A percentile compares a stretch with the other conserved stretches of the same genome.
phyloP scores from a whole-genome alignment of 2,113 vertebrate genomes.

The Monarcha castaneiventris region DNA sequence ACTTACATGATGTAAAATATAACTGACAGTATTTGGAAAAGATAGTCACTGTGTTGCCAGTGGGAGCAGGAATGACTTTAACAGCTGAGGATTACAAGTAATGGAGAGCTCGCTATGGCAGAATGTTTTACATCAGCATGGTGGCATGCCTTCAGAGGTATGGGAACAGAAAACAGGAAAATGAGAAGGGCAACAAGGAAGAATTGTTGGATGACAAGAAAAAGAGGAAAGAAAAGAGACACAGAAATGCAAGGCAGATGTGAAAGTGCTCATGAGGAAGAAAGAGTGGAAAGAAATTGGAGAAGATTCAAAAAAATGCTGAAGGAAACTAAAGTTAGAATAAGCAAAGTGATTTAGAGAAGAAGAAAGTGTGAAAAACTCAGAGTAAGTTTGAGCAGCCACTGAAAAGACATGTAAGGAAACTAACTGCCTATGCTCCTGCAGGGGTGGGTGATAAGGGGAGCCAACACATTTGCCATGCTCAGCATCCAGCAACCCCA shows the following conservation, averaged over 20 bases:
- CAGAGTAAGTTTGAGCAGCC: background rate
- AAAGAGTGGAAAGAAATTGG: background rate
- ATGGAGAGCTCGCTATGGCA: background rate
- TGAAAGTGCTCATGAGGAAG: background rate
- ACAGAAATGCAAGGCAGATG: background rate
- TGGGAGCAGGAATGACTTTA: background rate
- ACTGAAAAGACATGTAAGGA: background rate
- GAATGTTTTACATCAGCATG: background rate
- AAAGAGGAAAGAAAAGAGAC: background rate
- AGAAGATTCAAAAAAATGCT: background rate
- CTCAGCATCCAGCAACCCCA: background rate
- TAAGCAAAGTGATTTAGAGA: background rate
- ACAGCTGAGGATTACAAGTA: background rate
- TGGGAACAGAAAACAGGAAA: background rate
- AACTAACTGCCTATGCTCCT: background rate
- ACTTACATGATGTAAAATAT: background rate
- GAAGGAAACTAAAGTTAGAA: background rate
- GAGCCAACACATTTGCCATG: accelerated
- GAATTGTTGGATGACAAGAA: background rate
- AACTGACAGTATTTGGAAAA: background rate
- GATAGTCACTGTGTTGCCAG: background rate
- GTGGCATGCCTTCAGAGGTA: background rate
- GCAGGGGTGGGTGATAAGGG: background rate
- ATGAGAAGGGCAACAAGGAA: background rate
- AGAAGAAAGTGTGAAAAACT: background rate